phyloP scores from a whole-genome alignment of 2,888 invertebrate species.

The Zelleria hepariella region DNA sequence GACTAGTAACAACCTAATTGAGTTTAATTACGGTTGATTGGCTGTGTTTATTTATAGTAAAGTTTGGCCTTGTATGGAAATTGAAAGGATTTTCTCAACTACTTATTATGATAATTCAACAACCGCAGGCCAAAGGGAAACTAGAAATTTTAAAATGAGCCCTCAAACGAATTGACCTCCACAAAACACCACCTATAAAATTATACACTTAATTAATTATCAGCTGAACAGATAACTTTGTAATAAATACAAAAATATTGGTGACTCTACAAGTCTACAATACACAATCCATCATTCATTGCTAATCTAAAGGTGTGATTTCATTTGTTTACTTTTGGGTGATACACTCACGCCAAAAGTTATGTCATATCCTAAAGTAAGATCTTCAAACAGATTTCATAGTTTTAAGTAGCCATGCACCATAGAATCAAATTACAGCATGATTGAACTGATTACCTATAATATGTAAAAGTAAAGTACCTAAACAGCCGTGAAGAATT shows the following conservation, averaged over 20 bases:
- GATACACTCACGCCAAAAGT: background rate
- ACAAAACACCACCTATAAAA: too few species aligned
- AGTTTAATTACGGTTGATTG: too few species aligned
- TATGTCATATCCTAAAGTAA: too few species aligned
- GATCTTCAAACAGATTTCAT: background rate
- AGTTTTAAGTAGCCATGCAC: background rate
- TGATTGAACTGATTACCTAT: too few species aligned
- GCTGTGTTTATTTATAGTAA: too few species aligned
- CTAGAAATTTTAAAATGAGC: too few species aligned
- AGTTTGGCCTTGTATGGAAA: too few species aligned
- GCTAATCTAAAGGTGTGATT: background rate
- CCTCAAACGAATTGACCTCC: too few species aligned
- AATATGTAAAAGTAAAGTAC: background rate
- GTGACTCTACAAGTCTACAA: background rate
- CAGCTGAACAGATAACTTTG: conserved; percentile 1
- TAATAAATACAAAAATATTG: background rate
- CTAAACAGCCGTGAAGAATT: background rate
- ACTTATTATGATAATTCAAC: too few species aligned
- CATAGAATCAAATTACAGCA: background rate
- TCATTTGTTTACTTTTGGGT: background rate
- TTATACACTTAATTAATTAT: background rate
- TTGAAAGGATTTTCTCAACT: too few species aligned
- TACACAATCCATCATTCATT: background rate
- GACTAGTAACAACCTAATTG: too few species aligned
- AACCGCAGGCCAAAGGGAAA: too few species aligned